Evolutionary conservation across 2,113 vertebrate genomes (phyloP).

Genomic region (Petaurus breviceps): DNA sequence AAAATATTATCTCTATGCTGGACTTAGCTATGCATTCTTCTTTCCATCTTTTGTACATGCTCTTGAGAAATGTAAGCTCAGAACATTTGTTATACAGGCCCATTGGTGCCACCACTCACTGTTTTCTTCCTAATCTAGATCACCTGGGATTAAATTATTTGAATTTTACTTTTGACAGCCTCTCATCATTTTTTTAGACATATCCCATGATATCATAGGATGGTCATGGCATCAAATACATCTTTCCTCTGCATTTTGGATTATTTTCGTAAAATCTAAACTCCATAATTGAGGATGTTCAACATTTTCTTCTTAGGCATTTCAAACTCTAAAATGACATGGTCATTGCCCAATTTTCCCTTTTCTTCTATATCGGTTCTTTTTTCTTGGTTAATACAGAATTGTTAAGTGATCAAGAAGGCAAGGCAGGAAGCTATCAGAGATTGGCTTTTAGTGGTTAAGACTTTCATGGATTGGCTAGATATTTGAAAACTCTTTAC

Average conservation of each 20-base stretch:
- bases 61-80: slow-evolving; percentile 3
- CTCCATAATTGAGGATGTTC: background rate
- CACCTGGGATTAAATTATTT: slow-evolving; percentile 27
- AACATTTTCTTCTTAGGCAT: slow-evolving; percentile 34
- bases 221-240: background rate
- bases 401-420: slow-evolving; percentile 36
- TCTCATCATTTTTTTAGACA: slow-evolving; percentile 26
- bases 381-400: background rate
- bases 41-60: background rate
- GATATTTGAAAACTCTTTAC: background rate
- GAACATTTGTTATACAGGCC: background rate
- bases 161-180: slow-evolving; percentile 39
- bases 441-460: background rate
- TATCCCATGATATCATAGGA: slow-evolving; percentile 29
- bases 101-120: background rate
- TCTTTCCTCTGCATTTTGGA: background rate
- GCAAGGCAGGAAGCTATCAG: slow-evolving; percentile 24
- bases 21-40: background rate
- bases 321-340: slow-evolving; percentile 47
- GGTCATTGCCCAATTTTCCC: slow-evolving; percentile 13
- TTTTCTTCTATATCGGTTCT: slow-evolving; percentile 23
- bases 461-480: background rate
- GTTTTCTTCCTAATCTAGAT: background rate
- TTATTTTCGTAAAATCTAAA: slow-evolving; percentile 14
- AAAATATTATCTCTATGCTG: background rate